Conservation (phyloP, 2,888 invertebrate species). For the Dichetophora obliterata region DNA sequence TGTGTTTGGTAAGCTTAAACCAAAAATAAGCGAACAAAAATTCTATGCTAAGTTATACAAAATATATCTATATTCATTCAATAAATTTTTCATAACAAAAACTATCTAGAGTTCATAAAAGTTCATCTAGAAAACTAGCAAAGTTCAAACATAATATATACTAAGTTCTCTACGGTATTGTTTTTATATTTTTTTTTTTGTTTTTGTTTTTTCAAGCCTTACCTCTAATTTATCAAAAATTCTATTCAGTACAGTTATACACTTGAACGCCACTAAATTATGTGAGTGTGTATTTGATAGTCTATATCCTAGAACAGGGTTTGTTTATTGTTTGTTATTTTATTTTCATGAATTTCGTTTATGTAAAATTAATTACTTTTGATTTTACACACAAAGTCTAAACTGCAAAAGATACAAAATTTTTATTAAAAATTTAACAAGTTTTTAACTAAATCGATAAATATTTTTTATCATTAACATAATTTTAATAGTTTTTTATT, state of each 20-base stretch:
- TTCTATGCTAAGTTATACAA: background rate
- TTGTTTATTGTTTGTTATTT: slow-evolving; percentile 4
- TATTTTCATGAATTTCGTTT: slow-evolving; percentile 15
- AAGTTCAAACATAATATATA: slow-evolving; percentile 41
- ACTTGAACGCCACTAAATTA: slow-evolving; percentile 39
- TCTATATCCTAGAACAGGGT: slow-evolving; percentile 29
- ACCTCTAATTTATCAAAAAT: slow-evolving; percentile 49
- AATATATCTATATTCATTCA: background rate
- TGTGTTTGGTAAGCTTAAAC: no score
- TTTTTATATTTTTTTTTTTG: slow-evolving; percentile 35
- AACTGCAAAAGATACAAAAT: slow-evolving; percentile 36
- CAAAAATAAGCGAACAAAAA: background rate
- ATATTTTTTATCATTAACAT: background rate
- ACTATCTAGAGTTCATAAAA: background rate
- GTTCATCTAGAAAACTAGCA: slow-evolving; percentile 34
- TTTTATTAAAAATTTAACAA: background rate
- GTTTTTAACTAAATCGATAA: background rate
- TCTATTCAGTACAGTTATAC: slow-evolving; percentile 36
- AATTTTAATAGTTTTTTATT: background rate
- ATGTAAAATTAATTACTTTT: slow-evolving; percentile 27
- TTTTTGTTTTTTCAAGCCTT: slow-evolving; percentile 53
- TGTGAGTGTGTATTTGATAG: slow-evolving; percentile 26
- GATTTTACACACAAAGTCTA: slow-evolving; percentile 33
- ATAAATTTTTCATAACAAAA: background rate
- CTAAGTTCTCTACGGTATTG: slow-evolving; percentile 31